Conservation (phyloP, 2,888 invertebrate species). For the Apodemia duryi region DNA sequence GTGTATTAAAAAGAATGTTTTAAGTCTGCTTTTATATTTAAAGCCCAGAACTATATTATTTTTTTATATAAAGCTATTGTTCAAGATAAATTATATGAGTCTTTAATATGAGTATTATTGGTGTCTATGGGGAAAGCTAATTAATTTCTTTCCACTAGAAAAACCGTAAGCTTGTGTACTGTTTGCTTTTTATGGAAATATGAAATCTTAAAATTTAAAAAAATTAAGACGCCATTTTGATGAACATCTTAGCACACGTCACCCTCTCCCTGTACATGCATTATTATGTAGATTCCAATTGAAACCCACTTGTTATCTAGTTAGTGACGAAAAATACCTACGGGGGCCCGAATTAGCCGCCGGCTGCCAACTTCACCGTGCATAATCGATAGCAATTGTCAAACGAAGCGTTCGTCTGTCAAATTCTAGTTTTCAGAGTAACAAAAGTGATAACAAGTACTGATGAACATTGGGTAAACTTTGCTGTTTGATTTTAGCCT, state of each 20-base stretch:
- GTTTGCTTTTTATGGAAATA: too few relatives aligned
- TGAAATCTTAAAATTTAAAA: neutral
- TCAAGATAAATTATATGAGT: too few relatives aligned
- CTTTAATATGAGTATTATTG: too few relatives aligned
- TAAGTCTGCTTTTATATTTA: too few relatives aligned
- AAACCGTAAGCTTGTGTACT: too few relatives aligned
- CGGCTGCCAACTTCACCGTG: slow-evolving; percentile 64
- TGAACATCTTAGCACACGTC: neutral
- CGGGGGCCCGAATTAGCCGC: slow-evolving; percentile 64
- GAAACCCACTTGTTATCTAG: slow-evolving; percentile 79
- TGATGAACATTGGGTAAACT: slow-evolving; percentile 19
- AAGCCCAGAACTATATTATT: too few relatives aligned
- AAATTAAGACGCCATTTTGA: neutral
- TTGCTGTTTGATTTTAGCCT: slow-evolving; percentile 26
- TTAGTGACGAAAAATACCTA: slow-evolving; percentile 75
- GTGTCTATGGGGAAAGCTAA: too few relatives aligned
- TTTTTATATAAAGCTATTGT: too few relatives aligned
- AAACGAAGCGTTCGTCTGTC: slow-evolving; percentile 77
- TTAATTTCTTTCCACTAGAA: too few relatives aligned
- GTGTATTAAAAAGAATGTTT: too few relatives aligned
- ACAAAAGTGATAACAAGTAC: slow-evolving; percentile 48
- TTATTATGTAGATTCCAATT: slow-evolving; percentile 78
- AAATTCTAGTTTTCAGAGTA: slow-evolving; percentile 72
- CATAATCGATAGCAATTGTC: slow-evolving; percentile 77
- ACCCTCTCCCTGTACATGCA: slow-evolving; percentile 44